A percentile compares a stretch with the other conserved stretches of the same genome.
phyloP scores from a whole-genome alignment of 1,140 invertebrate genomes.

The Oreohelix idahoensis region DNA sequence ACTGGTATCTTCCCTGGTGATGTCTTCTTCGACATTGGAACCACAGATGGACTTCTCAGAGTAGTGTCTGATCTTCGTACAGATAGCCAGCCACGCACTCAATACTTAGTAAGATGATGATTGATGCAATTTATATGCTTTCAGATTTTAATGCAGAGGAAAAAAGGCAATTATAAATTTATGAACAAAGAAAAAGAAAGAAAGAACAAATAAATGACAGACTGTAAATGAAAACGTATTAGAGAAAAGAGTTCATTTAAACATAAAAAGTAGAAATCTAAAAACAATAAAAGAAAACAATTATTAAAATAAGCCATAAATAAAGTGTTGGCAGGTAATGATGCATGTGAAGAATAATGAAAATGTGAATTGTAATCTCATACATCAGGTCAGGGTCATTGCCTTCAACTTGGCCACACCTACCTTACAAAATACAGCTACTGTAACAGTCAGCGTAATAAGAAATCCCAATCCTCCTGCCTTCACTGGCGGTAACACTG shows the following conservation, averaged over 20 bases:
- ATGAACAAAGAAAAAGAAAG: too few relatives aligned
- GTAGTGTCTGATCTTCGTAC: constrained; percentile 52
- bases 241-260: too few relatives aligned
- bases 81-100: constrained; percentile 45
- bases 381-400: constrained; percentile 1
- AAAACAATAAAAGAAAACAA: background rate
- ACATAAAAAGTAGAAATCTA: background rate
- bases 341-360: background rate
- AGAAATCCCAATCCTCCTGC: constrained; percentile 22
- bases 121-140: too few relatives aligned
- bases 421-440: background rate
- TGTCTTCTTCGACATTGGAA: constrained; percentile 59
- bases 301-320: background rate
- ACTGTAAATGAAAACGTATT: too few relatives aligned
- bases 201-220: too few relatives aligned
- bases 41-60: constrained; percentile 48
- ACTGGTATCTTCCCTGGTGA: constrained; percentile 56
- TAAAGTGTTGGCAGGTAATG: background rate
- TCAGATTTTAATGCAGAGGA: too few relatives aligned
- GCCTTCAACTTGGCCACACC: constrained; percentile 5
- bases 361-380: background rate
- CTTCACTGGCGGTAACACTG: background rate
- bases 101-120: constrained; percentile 51
- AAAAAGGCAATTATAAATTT: too few relatives aligned
- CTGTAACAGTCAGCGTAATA: constrained; percentile 1